Percentiles rank a stretch among this genome's conserved stretches.
These are phyloP conservation scores for Volucella inanis DNA, from an alignment of 2,888 invertebrate species.

Conservation along the genomic window DNA sequence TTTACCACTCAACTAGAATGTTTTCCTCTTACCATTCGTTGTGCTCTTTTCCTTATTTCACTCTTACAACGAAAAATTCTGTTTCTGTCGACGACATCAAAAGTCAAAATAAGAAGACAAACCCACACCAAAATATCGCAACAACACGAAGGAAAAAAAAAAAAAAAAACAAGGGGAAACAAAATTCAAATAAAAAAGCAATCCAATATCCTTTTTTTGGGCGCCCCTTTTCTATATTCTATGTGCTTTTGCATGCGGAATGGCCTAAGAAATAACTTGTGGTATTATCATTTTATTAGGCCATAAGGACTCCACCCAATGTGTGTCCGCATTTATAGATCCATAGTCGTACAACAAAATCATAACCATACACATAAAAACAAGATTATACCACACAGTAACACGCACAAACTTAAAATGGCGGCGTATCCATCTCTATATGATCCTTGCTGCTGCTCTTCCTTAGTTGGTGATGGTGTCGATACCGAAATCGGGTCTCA, in stretches of 20 bases:
- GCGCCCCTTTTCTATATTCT: slow-evolving; percentile 13
- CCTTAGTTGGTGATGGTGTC: slow-evolving; percentile 2
- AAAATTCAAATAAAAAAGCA: slow-evolving; percentile 59
- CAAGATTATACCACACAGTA: slow-evolving; percentile 52
- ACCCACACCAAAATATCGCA: not conserved
- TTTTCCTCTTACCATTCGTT: not conserved
- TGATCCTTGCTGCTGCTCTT: slow-evolving; percentile 51
- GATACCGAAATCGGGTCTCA: not conserved
- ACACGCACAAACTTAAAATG: slow-evolving; percentile 45
- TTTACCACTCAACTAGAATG: not conserved
- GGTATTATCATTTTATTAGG: slow-evolving; percentile 74
- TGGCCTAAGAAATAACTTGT: slow-evolving; percentile 67
- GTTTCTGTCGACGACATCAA: slow-evolving; percentile 51
- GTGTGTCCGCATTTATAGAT: slow-evolving; percentile 72
- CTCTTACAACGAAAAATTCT: slow-evolving; percentile 16
- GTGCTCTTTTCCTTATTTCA: not conserved
- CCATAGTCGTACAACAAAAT: slow-evolving; percentile 65
- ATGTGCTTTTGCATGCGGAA: slow-evolving; percentile 50
- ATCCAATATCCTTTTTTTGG: slow-evolving; percentile 53
- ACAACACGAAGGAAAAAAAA: slow-evolving; percentile 4
- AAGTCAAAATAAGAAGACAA: slow-evolving; percentile 17
- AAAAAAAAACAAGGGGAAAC: slow-evolving; percentile 17
- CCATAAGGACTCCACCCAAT: slow-evolving; percentile 72
- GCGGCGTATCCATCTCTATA: slow-evolving; percentile 21
- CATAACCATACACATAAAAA: slow-evolving; percentile 68